Conservation (phyloP, 1,140 invertebrate species). For the Apis dorsata region DNA sequence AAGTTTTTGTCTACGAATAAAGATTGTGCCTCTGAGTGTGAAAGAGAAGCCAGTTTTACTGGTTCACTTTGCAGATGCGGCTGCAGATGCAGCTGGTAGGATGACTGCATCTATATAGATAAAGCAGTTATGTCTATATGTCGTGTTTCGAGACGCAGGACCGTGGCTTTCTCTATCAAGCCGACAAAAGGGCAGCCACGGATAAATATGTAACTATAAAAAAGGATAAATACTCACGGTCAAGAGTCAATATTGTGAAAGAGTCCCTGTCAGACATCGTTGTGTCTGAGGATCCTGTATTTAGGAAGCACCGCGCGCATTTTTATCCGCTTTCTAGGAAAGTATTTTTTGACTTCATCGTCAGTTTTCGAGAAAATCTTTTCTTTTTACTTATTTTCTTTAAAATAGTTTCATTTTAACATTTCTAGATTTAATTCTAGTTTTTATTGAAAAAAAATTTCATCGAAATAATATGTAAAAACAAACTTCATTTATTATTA, state of each 20-base stretch:
- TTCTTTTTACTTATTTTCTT: not conserved
- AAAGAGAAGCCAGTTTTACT: constrained; percentile 60
- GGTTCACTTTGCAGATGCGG: constrained; percentile 55
- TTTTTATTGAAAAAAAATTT: no score
- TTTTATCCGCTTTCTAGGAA: constrained; percentile 57
- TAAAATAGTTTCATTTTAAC: not conserved
- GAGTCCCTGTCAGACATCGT: constrained; percentile 56
- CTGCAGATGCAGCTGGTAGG: constrained; percentile 63
- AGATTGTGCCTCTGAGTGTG: constrained; percentile 19
- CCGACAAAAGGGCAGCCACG: constrained; percentile 63
- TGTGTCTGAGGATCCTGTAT: constrained; percentile 47
- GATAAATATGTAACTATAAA: constrained; percentile 68
- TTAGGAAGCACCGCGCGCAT: constrained; percentile 56
- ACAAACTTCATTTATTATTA: no score
- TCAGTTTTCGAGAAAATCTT: not conserved
- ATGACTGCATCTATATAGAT: constrained; percentile 49
- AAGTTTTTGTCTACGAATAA: constrained; percentile 28
- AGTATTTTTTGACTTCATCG: constrained; percentile 2
- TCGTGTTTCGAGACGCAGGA: constrained; percentile 51
- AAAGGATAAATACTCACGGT: constrained; percentile 67
- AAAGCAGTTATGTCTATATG: constrained; percentile 66
- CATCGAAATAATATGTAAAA: no score
- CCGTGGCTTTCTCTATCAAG: constrained; percentile 58
- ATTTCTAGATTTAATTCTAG: no score
- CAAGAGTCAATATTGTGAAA: constrained; percentile 72